Evolutionary conservation across 2,888 invertebrate species (phyloP).

Genomic region (Rhimphoctona megacephalus): DNA sequence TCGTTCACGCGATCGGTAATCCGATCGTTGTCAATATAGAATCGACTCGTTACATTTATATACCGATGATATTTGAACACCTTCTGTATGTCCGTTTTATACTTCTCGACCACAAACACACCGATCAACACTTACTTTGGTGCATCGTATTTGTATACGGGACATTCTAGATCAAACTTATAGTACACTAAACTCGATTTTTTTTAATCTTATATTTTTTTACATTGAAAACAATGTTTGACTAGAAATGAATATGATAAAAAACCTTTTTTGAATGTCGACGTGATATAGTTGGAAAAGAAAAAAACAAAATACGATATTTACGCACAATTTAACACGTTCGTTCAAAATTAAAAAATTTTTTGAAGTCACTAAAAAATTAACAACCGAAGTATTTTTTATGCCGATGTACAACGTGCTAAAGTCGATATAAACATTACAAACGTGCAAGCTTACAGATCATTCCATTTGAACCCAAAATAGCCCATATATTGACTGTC

Average conservation of each 20-base stretch:
- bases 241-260: background rate
- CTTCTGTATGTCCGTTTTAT: slow-evolving; percentile 39
- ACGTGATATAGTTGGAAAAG: background rate
- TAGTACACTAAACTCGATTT: no score
- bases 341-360: background rate
- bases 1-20: slow-evolving; percentile 53
- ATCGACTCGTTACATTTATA: slow-evolving; percentile 28
- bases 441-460: background rate
- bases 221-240: background rate
- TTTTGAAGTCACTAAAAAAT: background rate
- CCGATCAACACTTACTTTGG: slow-evolving; percentile 2
- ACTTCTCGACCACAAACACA: slow-evolving; percentile 54
- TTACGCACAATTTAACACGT: background rate
- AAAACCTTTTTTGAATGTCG: background rate
- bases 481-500: background rate
- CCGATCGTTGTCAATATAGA: slow-evolving; percentile 49
- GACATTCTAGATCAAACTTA: background rate
- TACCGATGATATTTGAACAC: slow-evolving; percentile 23
- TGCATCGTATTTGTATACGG: background rate
- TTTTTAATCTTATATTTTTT: background rate
- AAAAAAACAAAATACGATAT: background rate
- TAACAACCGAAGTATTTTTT: background rate
- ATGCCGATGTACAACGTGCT: background rate
- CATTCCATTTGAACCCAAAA: background rate
- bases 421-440: background rate